Conservation (phyloP, 2,888 invertebrate species). For the Neoaliturus tenellus region DNA sequence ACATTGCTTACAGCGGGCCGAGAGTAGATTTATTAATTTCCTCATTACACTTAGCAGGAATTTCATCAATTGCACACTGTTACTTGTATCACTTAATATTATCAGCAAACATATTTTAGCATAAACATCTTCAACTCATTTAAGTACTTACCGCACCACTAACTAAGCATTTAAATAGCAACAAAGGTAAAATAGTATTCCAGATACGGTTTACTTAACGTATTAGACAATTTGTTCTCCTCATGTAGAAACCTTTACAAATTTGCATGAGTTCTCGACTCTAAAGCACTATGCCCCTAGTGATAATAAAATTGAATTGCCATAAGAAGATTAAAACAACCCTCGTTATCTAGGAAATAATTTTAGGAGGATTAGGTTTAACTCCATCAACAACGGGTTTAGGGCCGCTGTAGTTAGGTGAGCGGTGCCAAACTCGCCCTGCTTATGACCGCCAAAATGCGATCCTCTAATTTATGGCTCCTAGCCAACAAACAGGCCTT, state of each 20-base stretch:
- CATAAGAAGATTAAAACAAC: background rate
- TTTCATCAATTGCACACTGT: no score
- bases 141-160: no score
- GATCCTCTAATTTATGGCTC: conserved; percentile 6
- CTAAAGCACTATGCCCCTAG: background rate
- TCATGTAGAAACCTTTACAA: background rate
- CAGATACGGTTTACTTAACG: no score
- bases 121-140: no score
- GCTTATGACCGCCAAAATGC: conserved; percentile 22
- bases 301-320: background rate
- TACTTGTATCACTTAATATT: no score
- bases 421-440: background rate
- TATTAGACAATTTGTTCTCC: background rate
- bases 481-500: conserved; percentile 5
- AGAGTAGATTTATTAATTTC: no score
- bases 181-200: no score
- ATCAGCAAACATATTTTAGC: no score
- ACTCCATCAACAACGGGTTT: conserved; percentile 30
- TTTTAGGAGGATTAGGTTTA: conserved; percentile 16
- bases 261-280: background rate
- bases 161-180: no score
- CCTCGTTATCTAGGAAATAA: conserved; percentile 11
- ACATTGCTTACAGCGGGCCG: no score
- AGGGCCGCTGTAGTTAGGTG: conserved; percentile 6
- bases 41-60: no score